Base-by-base conservation (phyloP, 2,113 vertebrate species). In the Uria aalge region DNA sequence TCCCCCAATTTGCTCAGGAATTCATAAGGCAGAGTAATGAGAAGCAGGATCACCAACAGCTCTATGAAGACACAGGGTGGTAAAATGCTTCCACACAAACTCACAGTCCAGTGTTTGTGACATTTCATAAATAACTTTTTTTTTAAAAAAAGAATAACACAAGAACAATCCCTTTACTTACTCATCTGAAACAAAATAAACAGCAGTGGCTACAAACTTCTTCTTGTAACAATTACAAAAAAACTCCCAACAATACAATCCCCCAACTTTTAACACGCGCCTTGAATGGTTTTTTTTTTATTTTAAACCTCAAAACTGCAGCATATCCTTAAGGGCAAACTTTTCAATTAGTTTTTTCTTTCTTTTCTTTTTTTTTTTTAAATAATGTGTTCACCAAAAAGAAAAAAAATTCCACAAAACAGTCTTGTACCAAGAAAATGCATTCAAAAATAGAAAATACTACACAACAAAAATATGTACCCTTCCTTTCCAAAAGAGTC, bases 381-480 rank as follows among this genome's bases (percentile, higher is more conserved):
- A 98, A 98, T 98, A 98, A 98, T 98, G 97, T 98, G 98, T 98
- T 98, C 98, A 98, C 98, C 97, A 98, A 98, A 98, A 95, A 92
- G 66, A 94, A 96, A 96, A 97, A 97, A 96, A 97, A 97, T 64
- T 94, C 93, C 97, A 98, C 96, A 98, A 98, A 98, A 98, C 98
- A 98, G 98, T 98, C 98, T 98, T 98, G 98, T 98, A 98, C 98
- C 98, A 98, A 98, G 98, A 98, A 98, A 98, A 98, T 98, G 98
- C 98, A 98, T 98, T 98, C 98, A 98, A 98, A 98, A 98, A 98
- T 98, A 98, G 98, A 98, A 98, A 98, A 98, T 98, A 98, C 98
- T 98, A 98, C 98, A 98, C 98, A 98, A 98, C 98, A 98, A 98
- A 98, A 98, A 98, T 98, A 98, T 98, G 98, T 98, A 98, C 98